These are phyloP conservation scores for Anas bernieri DNA, from an alignment of 2,797 vertebrate species.

Conservation along the genomic window DNA sequence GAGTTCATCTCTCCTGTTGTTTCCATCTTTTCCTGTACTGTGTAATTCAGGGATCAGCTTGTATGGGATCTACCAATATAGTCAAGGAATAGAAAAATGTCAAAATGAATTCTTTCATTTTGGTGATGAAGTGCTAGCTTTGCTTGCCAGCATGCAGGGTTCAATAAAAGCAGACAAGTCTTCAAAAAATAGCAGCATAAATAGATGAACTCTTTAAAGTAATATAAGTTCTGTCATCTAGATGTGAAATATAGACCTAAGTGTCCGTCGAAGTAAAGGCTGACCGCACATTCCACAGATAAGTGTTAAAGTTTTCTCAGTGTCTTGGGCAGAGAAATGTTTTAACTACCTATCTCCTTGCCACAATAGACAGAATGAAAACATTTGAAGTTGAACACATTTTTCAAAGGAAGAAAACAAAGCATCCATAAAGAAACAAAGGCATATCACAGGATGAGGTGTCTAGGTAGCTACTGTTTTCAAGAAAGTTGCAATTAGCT, in stretches of 20 bases:
- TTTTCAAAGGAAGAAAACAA: conserved; percentile 55
- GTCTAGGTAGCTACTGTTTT: background rate
- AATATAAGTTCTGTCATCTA: conserved; percentile 78
- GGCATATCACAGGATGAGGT: background rate
- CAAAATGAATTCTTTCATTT: conserved; percentile 72
- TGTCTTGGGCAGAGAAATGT: conserved; percentile 42
- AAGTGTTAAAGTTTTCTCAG: conserved; percentile 36
- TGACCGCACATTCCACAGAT: conserved; percentile 2
- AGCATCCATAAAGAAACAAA: conserved; percentile 36
- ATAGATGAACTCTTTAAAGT: conserved; percentile 81
- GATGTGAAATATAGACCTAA: conserved; percentile 70
- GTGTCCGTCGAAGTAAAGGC: background rate
- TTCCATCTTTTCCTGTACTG: background rate
- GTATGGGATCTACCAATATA: background rate
- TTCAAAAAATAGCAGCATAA: conserved; percentile 80
- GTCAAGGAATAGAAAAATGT: conserved; percentile 58
- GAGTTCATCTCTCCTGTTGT: background rate
- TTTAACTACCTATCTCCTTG: conserved; percentile 38
- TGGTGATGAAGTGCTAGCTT: conserved; percentile 75
- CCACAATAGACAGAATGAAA: background rate
- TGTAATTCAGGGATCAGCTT: background rate
- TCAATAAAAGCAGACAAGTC: conserved; percentile 79
- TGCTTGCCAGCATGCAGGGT: conserved; percentile 49
- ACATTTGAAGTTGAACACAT: conserved; percentile 7
- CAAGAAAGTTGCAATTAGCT: conserved; percentile 63